A percentile compares a stretch with the other conserved stretches of the same genome.
phyloP scores from a whole-genome alignment of 2,797 vertebrate species.

The Cossypha heuglini region DNA sequence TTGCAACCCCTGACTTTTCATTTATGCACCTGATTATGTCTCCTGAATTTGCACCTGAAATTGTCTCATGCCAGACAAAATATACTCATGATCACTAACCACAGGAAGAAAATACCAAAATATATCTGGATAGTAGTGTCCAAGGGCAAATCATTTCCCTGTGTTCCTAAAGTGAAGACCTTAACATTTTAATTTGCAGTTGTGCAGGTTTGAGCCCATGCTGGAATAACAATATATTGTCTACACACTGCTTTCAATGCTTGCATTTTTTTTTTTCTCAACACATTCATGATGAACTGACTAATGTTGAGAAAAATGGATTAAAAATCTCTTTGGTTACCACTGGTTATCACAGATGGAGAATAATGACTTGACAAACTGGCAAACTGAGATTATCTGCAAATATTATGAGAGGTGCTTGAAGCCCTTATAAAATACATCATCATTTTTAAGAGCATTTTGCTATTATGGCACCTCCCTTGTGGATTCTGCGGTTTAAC shows the following conservation, averaged over 20 bases:
- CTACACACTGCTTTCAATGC: background rate
- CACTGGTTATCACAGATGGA: slow-evolving; percentile 6
- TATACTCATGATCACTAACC: background rate
- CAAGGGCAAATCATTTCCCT: background rate
- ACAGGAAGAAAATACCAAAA: background rate
- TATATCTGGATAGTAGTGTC: background rate
- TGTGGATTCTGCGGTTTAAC: background rate
- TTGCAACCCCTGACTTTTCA: background rate
- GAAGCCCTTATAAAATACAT: slow-evolving; percentile 2
- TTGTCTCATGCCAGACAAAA: background rate
- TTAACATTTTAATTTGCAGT: background rate
- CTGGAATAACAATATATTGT: background rate
- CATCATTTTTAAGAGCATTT: slow-evolving; percentile 21
- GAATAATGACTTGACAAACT: slow-evolving; percentile 31
- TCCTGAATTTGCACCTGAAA: background rate
- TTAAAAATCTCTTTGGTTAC: background rate
- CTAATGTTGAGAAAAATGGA: background rate
- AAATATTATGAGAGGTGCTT: background rate
- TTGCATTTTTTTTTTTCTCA: background rate
- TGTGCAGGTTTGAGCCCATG: background rate
- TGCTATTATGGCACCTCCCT: background rate
- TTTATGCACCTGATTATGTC: background rate
- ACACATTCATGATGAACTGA: background rate
- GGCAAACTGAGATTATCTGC: slow-evolving; percentile 34
- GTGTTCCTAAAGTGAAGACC: background rate